Conservation (phyloP, 2,888 invertebrate genomes). For the Dicranocentrus wangi region DNA sequence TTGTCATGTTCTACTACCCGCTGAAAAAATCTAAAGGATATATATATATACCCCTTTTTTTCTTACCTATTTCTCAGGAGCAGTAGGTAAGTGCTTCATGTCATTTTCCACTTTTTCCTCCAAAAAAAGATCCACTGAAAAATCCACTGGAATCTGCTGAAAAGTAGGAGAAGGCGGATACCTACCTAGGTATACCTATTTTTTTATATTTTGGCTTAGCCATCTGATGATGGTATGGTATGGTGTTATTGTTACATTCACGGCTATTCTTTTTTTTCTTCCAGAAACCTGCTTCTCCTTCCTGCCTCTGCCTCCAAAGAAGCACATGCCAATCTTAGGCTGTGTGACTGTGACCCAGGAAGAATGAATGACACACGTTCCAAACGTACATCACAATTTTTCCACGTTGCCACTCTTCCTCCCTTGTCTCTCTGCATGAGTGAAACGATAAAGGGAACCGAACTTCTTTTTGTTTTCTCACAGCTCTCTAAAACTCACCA, state of each 20-base stretch:
- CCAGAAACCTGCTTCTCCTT: not conserved
- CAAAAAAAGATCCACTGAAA: slow-evolving; percentile 3
- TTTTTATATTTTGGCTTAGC: not conserved
- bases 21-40: not conserved
- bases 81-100: not conserved
- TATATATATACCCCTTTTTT: not conserved
- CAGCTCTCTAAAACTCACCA: too few relatives aligned
- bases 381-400: not conserved
- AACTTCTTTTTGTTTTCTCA: too few relatives aligned
- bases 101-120: not conserved
- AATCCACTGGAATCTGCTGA: not conserved
- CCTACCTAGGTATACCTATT: not conserved
- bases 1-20: not conserved
- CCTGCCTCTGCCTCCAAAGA: not conserved
- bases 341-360: not conserved
- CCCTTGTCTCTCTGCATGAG: not conserved
- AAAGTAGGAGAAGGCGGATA: not conserved
- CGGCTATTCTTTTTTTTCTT: not conserved
- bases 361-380: not conserved
- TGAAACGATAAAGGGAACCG: too few relatives aligned
- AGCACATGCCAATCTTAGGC: not conserved
- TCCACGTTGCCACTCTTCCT: not conserved
- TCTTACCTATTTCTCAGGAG: not conserved
- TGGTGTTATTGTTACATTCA: not conserved
- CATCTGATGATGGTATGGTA: too few relatives aligned